Conservation (phyloP, 1,140 invertebrate genomes). For the Diorhabda carinulata region DNA sequence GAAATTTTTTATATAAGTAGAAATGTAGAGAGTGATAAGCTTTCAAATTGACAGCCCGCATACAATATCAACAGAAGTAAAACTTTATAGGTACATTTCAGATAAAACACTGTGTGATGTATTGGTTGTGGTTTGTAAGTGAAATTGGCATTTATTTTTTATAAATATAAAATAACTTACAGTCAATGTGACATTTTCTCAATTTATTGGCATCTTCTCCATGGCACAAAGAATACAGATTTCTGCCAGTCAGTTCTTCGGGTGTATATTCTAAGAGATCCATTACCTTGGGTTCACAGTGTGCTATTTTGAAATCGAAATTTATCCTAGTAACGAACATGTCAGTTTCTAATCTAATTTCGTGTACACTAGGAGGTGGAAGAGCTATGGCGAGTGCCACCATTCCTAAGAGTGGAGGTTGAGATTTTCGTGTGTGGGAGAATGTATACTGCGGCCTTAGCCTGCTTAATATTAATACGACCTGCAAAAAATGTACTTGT, state of each 20-base stretch:
- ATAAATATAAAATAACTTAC: constrained; percentile 63
- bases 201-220: constrained; percentile 91
- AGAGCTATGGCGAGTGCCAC: constrained; percentile 91
- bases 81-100: too few relatives aligned
- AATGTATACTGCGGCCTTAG: constrained; percentile 88
- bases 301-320: constrained; percentile 93
- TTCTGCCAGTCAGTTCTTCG: constrained; percentile 90
- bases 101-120: too few relatives aligned
- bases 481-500: constrained; percentile 57
- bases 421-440: constrained; percentile 79
- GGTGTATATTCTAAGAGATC: constrained; percentile 89
- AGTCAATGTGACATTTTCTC: constrained; percentile 86
- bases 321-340: constrained; percentile 96
- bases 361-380: constrained; percentile 93
- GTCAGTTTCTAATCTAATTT: constrained; percentile 91
- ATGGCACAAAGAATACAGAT: constrained; percentile 90
- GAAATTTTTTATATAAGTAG: too few relatives aligned
- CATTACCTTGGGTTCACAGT: constrained; percentile 94
- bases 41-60: too few relatives aligned
- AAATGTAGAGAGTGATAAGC: too few relatives aligned
- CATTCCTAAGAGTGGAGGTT: constrained; percentile 84
- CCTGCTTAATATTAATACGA: constrained; percentile 85
- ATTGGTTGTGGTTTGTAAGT: background rate
- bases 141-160: constrained; percentile 5
- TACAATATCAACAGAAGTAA: too few relatives aligned